These are phyloP conservation scores for Megalonaias nervosa DNA, from an alignment of 1,140 invertebrate genomes.

Conservation along the genomic window DNA sequence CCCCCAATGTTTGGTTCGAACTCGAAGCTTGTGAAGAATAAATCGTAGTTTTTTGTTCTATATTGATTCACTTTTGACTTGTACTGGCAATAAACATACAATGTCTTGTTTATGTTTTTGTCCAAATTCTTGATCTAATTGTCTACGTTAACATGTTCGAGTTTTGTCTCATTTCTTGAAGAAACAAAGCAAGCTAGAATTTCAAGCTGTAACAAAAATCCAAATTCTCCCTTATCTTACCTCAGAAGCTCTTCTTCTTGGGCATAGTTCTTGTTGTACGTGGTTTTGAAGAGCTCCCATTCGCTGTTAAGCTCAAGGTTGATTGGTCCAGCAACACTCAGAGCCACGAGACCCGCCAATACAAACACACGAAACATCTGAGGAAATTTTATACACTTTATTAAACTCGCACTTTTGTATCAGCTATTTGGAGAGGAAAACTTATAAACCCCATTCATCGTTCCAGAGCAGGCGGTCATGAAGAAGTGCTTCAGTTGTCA, in stretches of 20 bases:
- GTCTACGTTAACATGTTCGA: not conserved
- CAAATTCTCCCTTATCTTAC: not conserved
- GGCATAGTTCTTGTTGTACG: conserved; percentile 36
- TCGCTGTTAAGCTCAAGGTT: conserved; percentile 33
- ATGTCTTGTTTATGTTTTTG: too few species aligned
- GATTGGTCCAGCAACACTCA: conserved; percentile 17
- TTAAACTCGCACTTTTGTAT: not conserved
- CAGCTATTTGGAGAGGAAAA: too few species aligned
- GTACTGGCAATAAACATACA: not conserved
- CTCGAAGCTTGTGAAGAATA: too few species aligned
- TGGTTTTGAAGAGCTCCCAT: conserved; percentile 34
- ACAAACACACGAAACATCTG: conserved; percentile 23
- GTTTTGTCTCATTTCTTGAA: not conserved
- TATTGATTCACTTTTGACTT: not conserved
- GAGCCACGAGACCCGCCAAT: not conserved
- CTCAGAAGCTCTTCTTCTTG: conserved; percentile 24
- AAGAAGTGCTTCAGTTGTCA: too few species aligned
- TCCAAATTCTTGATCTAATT: not conserved
- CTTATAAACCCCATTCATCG: too few species aligned
- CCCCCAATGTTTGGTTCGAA: too few species aligned
- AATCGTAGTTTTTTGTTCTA: not conserved
- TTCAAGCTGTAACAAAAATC: not conserved
- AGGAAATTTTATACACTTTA: not conserved
- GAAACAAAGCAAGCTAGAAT: not conserved
- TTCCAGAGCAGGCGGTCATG: too few species aligned